phyloP scores from a whole-genome alignment of 2,113 vertebrate genomes.

The Macrotis lagotis region DNA sequence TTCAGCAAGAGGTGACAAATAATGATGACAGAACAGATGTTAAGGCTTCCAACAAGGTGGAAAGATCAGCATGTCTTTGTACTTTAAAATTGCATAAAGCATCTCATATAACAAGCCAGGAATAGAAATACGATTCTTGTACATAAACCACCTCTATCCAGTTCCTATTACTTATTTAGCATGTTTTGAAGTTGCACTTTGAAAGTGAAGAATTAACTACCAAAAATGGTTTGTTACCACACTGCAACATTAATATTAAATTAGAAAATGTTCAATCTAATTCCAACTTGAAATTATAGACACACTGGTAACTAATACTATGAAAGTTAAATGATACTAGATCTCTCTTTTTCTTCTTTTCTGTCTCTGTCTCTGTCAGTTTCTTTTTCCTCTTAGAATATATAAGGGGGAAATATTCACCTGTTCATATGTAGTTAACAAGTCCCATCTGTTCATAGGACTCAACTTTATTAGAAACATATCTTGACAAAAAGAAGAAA shows the following conservation, averaged over 20 bases:
- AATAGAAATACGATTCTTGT: neutral
- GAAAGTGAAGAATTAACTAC: conserved; percentile 74
- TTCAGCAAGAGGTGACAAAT: neutral
- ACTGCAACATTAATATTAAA: conserved; percentile 64
- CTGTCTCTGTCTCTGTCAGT: neutral
- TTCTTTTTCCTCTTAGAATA: neutral
- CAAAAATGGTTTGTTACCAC: conserved; percentile 38
- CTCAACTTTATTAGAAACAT: conserved; percentile 18
- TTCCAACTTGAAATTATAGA: neutral
- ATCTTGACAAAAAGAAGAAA: conserved; percentile 2
- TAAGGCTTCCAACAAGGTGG: neutral
- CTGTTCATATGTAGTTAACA: neutral
- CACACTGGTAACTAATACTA: neutral
- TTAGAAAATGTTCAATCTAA: neutral
- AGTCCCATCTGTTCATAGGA: neutral
- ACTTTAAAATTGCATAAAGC: conserved; percentile 82
- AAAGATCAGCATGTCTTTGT: conserved; percentile 49
- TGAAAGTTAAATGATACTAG: neutral
- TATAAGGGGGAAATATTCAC: neutral
- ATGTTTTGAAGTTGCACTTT: conserved; percentile 73
- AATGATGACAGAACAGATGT: neutral
- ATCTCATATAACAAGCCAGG: conserved; percentile 44
- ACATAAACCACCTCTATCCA: conserved; percentile 42
- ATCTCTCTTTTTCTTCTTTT: neutral
- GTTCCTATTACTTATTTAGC: conserved; percentile 83